Evolutionary conservation across 23 tunicate genomes (phyloP), one percentile per base, ranked within the genome.

Genomic region (Ascidia mentula): DNA sequence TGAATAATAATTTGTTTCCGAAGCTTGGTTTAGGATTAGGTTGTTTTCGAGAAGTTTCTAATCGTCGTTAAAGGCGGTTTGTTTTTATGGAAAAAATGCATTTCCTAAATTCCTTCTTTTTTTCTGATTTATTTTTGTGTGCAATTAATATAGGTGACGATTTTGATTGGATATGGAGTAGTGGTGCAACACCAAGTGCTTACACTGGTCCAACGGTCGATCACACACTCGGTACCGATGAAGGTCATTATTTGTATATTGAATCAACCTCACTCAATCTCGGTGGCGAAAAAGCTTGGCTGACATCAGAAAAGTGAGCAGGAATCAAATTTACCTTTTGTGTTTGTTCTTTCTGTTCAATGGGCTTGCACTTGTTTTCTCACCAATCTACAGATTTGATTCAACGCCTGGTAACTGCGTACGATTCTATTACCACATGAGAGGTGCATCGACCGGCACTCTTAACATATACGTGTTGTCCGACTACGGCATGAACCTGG

Each of bases 201-300:
- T 89, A 84, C 59, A 93, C 93, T 20, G 98, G 98, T 15, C 98
- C 98, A 0, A 45, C 71, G 6, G 45, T 36, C 46, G 98, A 93
- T 40, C 98, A 93, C 77, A 93, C 98, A 26, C 26, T 74, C 37
- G 84, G 85, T 18, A 83, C 75, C 17, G 70, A 69, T 6, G 36
- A 72, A 22, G 98, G 98, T 32, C 92, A 93, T 72, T 93, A 81
- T 46, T 31, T 84, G 34, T 88, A 84, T 69, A 81, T 93, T 31
- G 98, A 93, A 72, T 77, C 98, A 13, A 93, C 93, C 9, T 80
- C 89, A 6, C 39, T 93, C 37, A 84, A 82, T 40, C 74, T 93
- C 20, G 89, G 84, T 6, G 98, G 93, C 22, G 86, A 93, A 71
- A 93, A 93, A 40, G 98, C 94, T 7, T 87, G 98, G 98, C 87